Base-by-base conservation (phyloP, 2,888 invertebrate genomes). In the Amblyteles armatorius region DNA sequence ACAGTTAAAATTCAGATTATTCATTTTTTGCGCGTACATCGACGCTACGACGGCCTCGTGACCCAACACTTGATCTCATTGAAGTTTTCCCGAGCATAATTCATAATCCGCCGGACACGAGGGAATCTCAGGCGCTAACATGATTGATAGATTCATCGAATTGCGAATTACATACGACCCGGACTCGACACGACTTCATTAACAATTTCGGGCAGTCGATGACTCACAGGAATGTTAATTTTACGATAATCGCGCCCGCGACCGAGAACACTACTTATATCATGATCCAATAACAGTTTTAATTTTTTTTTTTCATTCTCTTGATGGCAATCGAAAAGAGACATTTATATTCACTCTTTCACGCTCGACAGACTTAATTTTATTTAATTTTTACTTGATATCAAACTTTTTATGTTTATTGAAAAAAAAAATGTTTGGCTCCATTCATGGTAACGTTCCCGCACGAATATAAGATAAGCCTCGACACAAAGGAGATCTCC, bases 401-500 rank as follows among this genome's bases (percentile, higher is more conserved):
- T 48, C 13, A 48, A 48, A 48, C 44, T 9, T 22, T 9, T 22
- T 19, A 22, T 26, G 13, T 57, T 11, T 11, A 13, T 29, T 33
- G 7, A 52, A 52, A 52, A 7, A 19, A 52, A 6, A 33, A 26
- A 26, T 26, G 11, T 63, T 63, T 63, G 16, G 63, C 33, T 33
- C 5, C 16, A 63, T 63, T 63, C 63, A 63, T 63, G 33, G 63
- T 33, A 63, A 63, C 29, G 63, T 33, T 63, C 33, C 63, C 16
- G 29, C 29, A 33, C 63, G 63, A 63, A 33, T 63, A 63, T n/a
- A 63, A 2, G 7, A 48, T 19, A n/a, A 40, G n/a, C 36, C 33
- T 44, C 67, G 67, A 67, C 19, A 40, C 36, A 40, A 19, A 65
- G 19, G 11, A 29, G n/a, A 63, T 33, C 33, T 33, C 33, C 33